These are phyloP conservation scores for Periophthalmodon schlosseri DNA, from an alignment of 2,113 vertebrate genomes.

Conservation along the genomic window DNA sequence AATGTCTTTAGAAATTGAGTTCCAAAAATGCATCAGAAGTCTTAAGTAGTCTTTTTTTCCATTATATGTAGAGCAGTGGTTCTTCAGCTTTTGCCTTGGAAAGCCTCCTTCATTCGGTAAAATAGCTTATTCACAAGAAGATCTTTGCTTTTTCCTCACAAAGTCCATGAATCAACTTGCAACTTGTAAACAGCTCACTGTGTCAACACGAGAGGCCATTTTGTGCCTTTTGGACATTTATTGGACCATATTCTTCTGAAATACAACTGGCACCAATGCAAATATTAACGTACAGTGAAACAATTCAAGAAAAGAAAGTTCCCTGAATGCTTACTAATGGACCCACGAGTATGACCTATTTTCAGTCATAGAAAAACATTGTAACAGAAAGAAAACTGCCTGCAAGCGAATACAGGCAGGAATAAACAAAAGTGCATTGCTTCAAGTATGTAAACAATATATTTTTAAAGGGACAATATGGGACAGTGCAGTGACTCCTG, in stretches of 20 bases:
- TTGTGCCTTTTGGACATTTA: constrained; percentile 18
- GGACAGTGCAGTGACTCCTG: constrained; percentile 57
- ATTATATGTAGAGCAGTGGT: constrained; percentile 23
- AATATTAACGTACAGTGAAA: constrained; percentile 18
- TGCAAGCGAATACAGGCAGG: constrained; percentile 43
- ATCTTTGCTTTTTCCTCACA: constrained; percentile 23
- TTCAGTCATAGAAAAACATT: constrained; percentile 51
- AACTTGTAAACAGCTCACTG: constrained; percentile 15
- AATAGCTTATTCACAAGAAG: constrained; percentile 45
- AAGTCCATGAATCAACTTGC: not conserved
- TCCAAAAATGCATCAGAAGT: constrained; percentile 56
- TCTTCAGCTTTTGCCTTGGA: constrained; percentile 7
- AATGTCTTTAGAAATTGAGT: constrained; percentile 60
- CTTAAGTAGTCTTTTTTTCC: constrained; percentile 38
- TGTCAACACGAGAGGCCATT: not conserved
- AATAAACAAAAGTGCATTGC: constrained; percentile 75
- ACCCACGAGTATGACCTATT: constrained; percentile 34
- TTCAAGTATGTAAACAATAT: constrained; percentile 80
- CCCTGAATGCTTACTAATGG: constrained; percentile 70
- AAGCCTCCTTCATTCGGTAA: constrained; percentile 38
- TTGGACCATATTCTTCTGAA: constrained; percentile 5
- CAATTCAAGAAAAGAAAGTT: constrained; percentile 42
- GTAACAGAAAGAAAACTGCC: constrained; percentile 36
- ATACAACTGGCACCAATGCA: constrained; percentile 39
- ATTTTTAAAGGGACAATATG: constrained; percentile 58